Base-by-base conservation (phyloP, 2,797 vertebrate genomes). In the Furcifer pardalis region DNA sequence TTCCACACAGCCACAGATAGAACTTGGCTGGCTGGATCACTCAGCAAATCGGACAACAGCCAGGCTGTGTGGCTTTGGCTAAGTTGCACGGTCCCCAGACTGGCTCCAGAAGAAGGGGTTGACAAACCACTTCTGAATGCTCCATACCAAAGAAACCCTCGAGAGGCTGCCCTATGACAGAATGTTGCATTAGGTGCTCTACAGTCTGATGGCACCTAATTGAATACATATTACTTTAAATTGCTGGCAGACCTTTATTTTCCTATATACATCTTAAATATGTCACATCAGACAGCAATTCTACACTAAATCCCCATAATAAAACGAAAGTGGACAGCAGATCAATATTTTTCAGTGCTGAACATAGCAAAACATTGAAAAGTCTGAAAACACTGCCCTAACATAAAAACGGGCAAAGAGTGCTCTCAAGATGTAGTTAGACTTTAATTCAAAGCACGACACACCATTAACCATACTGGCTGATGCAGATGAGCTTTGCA, bases 221-320 rank as follows among this genome's bases (percentile, higher is more conserved):
- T 15, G 52, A 56, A 56, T 77, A 30, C 4, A 27, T 32, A 60
- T 84, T 60, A 37, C 52, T 76, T 66, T 91, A 93, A 94, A 92
- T 91, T 92, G 92, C 84, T 82, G 91, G n/a, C n/a, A n/a, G n/a
- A n/a, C 86, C 87, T 96, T 95, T 95, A 95, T 95, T 96, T 95
- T 93, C 91, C 92, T 96, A 95, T 95, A 93, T 96, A 96, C 92
- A 94, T 86, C 77, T 96, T 96, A 96, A 96, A 96, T 96, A 95
- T 92, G 91, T 88, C 91, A 94, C 88, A 93, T 94, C 87, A 89
- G 92, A 93, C 90, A 93, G 92, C 90, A 93, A 91, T 94, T 96
- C 89, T 92, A 93, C 85, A 73, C 91, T 90, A 92, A 90, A 94
- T 77, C 90, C 84, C 86, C 91, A 90, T 92, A 30, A 89, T 93